Evolutionary conservation across 2,113 vertebrate genomes (phyloP).

Genomic region (Corapipo altera): DNA sequence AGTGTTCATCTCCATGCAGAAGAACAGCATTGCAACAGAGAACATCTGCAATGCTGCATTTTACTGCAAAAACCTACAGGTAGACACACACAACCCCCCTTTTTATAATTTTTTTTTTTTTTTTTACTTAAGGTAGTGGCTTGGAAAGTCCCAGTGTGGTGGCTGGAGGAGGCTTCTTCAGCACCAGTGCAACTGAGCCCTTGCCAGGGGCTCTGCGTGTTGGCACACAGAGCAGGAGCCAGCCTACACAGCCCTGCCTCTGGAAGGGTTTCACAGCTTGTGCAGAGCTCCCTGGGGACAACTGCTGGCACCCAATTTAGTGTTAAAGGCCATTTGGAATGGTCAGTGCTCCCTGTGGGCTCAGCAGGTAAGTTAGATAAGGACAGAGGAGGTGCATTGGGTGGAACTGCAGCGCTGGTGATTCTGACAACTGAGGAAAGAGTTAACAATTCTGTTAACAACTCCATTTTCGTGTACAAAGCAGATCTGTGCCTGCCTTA

Average conservation of each 20-base stretch:
- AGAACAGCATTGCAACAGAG: background rate
- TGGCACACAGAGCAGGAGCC: background rate
- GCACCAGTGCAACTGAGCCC: background rate
- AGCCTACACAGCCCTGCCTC: background rate
- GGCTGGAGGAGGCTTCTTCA: background rate
- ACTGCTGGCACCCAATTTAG: background rate
- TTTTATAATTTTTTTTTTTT: background rate
- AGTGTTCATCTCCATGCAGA: background rate
- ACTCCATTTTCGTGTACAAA: background rate
- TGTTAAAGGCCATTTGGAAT: background rate
- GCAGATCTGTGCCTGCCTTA: background rate
- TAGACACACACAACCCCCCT: fast-evolving
- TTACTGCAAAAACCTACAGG: background rate
- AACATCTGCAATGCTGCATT: background rate
- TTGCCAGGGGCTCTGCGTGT: background rate
- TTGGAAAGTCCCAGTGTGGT: background rate
- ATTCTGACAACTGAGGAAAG: background rate
- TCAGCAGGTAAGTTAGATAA: background rate
- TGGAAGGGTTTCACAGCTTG: background rate
- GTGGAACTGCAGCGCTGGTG: background rate
- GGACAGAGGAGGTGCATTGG: background rate
- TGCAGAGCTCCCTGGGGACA: background rate
- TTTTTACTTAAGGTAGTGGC: background rate
- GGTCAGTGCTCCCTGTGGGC: background rate
- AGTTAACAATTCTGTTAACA: background rate